Evolutionary conservation across 2,113 vertebrate genomes (phyloP).

Genomic region (Cynoglossus semilaevis): DNA sequence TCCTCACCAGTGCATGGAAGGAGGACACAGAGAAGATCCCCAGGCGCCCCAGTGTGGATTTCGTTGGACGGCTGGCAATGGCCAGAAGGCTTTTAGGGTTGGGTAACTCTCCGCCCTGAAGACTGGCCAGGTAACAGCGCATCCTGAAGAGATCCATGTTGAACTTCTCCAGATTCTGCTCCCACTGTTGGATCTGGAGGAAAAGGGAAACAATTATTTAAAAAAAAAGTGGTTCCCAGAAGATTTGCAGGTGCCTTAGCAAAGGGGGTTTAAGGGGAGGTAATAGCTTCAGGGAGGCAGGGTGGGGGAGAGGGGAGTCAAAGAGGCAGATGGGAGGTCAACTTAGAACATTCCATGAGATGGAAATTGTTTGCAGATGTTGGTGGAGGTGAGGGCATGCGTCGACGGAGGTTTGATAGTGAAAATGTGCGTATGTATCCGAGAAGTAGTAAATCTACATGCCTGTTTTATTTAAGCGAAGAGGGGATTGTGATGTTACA

Average conservation of each 20-base stretch:
- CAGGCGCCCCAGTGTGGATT: conserved; percentile 86
- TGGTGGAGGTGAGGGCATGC: conserved; percentile 20
- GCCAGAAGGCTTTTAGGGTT: conserved; percentile 95
- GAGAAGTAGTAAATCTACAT: conserved; percentile 43
- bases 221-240: not conserved
- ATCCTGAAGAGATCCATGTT: conserved; percentile 95
- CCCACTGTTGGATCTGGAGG: conserved; percentile 95
- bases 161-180: conserved; percentile 95
- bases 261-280: not conserved
- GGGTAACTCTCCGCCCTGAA: conserved; percentile 93
- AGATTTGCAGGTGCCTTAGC: not conserved
- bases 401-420: conserved; percentile 35
- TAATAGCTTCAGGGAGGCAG: not conserved
- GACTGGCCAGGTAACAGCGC: conserved; percentile 94
- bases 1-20: conserved; percentile 93
- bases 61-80: conserved; percentile 89
- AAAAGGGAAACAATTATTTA: not conserved
- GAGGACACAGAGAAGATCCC: conserved; percentile 95
- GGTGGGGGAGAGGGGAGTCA: not conserved
- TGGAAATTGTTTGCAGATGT: conserved; percentile 70
- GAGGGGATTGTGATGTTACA: conserved; percentile 43
- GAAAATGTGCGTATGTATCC: conserved; percentile 26
- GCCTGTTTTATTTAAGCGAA: conserved; percentile 41
- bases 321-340: conserved; percentile 48
- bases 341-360: conserved; percentile 41